Evolutionary conservation across 2,888 invertebrate genomes (phyloP), one percentile per base, ranked within the genome.

Genomic region (Cetonia aurata): DNA sequence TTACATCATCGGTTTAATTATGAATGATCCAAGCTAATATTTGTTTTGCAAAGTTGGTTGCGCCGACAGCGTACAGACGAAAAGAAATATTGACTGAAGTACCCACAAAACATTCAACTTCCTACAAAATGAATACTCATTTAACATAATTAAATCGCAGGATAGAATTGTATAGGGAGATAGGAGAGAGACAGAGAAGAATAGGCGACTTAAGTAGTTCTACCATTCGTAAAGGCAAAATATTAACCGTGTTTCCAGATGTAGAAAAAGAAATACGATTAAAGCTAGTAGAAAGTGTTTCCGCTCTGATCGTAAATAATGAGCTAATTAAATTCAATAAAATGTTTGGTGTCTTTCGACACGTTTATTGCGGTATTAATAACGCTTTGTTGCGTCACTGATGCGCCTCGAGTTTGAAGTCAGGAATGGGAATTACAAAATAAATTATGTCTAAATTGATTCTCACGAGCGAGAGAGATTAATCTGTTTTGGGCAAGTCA

Each of bases 371-470:
- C 69, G 71, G 70, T 67, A 71, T 74, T 74, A 74, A 73, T 73
- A 74, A 48, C 42, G 3, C 62, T 33, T 62, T 62, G 48, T 50
- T 37, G 37, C 37, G 37, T 37, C 62, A 72, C 71, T 15, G 53
- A 48, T 68, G 42, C 57, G 65, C 60, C 65, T 48, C 71, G 65
- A 65, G 70, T 69, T 70, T 69, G 72, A 65, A 74, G 78, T 77
- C 77, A 78, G 77, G 79, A 77, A 72, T 73, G 69, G 72, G 75
- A 75, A 78, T 77, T 76, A 77, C 74, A 76, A 78, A 78, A 78
- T 78, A 77, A 79, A 79, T 77, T 77, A 76, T 75, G 69, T 73
- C 71, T 73, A 77, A 78, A 79, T 80, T 79, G 79, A 79, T 79
- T 79, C 79, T 77, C 79, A 79, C 79, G 77, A 37, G 9, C 37